Evolutionary conservation across 1,140 invertebrate genomes (phyloP).

Genomic region (Drosophila mojavensis): DNA sequence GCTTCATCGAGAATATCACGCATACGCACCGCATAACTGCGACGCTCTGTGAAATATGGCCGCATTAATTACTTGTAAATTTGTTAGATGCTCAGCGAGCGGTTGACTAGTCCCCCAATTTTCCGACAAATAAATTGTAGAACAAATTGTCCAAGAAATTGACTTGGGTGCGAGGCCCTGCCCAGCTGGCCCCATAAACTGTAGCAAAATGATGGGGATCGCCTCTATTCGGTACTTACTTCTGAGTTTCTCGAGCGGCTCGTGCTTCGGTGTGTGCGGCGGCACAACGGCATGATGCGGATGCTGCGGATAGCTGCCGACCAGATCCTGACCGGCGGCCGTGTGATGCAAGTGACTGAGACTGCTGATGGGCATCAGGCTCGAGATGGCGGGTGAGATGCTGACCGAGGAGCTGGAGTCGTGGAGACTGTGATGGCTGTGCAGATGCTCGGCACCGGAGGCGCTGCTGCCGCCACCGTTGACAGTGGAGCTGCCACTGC

Average conservation of each 20-base stretch:
- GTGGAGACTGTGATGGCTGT: constrained; percentile 87
- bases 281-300: constrained; percentile 85
- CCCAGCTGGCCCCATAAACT: constrained; percentile 37
- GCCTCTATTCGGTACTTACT: constrained; percentile 86
- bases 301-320: constrained; percentile 85
- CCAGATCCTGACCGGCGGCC: constrained; percentile 74
- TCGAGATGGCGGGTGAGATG: constrained; percentile 87
- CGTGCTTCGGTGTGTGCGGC: constrained; percentile 87
- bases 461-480: constrained; percentile 79
- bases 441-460: constrained; percentile 77
- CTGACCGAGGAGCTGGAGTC: constrained; percentile 87
- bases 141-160: constrained; percentile 78
- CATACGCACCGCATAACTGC: constrained; percentile 36
- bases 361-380: constrained; percentile 87
- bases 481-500: constrained; percentile 83
- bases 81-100: constrained; percentile 48
- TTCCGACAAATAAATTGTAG: constrained; percentile 60
- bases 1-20: constrained; percentile 30
- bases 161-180: constrained; percentile 17
- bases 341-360: constrained; percentile 84
- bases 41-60: constrained; percentile 66
- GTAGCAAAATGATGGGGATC: constrained; percentile 2
- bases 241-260: constrained; percentile 92
- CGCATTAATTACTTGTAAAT: constrained; percentile 83
- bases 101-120: constrained; percentile 14